Conservation (phyloP, 2,888 invertebrate genomes). For the Drosophila lacicola region DNA sequence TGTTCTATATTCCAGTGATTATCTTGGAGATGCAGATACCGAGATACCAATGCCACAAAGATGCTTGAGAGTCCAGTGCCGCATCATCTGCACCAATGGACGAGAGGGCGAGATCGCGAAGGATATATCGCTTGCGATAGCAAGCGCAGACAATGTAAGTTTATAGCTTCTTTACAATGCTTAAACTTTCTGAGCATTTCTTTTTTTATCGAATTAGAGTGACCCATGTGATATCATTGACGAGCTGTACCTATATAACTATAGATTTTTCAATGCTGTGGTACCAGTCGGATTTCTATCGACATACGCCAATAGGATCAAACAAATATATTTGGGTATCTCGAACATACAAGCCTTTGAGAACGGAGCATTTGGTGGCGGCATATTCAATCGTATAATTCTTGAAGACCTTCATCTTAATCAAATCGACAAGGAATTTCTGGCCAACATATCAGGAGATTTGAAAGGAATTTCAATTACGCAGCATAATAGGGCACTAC, state of each 20-base stretch:
- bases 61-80: slow-evolving; percentile 58
- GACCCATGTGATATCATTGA: slow-evolving; percentile 55
- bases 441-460: slow-evolving; percentile 41
- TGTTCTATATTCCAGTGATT: slow-evolving; percentile 25
- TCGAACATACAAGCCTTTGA: slow-evolving; percentile 64
- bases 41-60: slow-evolving; percentile 6
- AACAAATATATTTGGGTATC: slow-evolving; percentile 56
- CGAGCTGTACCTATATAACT: slow-evolving; percentile 72
- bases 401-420: slow-evolving; percentile 66
- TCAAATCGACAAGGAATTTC: slow-evolving; percentile 55
- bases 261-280: slow-evolving; percentile 55
- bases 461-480: slow-evolving; percentile 60
- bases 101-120: slow-evolving; percentile 48
- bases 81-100: slow-evolving; percentile 67
- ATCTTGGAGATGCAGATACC: slow-evolving; percentile 16
- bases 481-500: slow-evolving; percentile 53
- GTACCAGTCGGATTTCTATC: slow-evolving; percentile 71
- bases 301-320: slow-evolving; percentile 45
- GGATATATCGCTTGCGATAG: slow-evolving; percentile 51
- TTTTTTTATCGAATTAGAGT: slow-evolving; percentile 19
- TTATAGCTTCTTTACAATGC: neutral
- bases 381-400: slow-evolving; percentile 54
- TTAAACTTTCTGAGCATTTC: neutral
- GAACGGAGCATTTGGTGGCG: slow-evolving; percentile 68
- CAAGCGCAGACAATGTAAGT: slow-evolving; percentile 33